Percentiles rank a stretch among this genome's conserved stretches.
These are phyloP conservation scores for Heliothis virescens DNA, from an alignment of 1,140 invertebrate species.

Conservation along the genomic window DNA sequence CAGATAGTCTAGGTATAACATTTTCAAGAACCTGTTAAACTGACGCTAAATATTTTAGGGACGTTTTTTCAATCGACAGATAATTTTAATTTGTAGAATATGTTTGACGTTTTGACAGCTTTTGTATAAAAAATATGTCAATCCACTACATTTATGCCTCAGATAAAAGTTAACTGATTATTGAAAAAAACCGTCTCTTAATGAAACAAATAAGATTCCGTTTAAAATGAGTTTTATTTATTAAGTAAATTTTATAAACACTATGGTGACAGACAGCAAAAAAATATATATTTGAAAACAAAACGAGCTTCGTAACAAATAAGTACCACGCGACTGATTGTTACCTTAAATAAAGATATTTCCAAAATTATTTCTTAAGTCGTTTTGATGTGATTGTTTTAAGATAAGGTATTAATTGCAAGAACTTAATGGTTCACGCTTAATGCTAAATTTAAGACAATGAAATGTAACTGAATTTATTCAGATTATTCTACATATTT, in stretches of 20 bases:
- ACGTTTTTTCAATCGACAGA: no score
- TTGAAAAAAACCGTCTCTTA: no score
- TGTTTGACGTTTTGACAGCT: no score
- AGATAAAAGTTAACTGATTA: no score
- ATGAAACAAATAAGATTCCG: neutral
- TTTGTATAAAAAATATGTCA: no score
- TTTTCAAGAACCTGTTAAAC: no score
- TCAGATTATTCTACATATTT: constrained; percentile 15
- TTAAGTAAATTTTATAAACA: neutral
- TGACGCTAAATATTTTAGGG: no score
- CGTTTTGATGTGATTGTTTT: constrained; percentile 50
- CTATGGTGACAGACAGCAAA: constrained; percentile 20
- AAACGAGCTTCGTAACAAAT: constrained; percentile 61
- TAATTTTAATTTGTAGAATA: no score
- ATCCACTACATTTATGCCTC: no score
- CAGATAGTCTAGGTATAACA: no score
- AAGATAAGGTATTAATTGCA: constrained; percentile 49
- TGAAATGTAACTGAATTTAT: constrained; percentile 18
- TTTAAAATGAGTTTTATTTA: neutral
- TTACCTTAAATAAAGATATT: constrained; percentile 58
- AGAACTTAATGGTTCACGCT: constrained; percentile 40
- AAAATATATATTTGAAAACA: constrained; percentile 25
- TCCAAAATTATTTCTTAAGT: constrained; percentile 50
- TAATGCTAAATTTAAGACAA: constrained; percentile 44
- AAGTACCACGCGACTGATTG: constrained; percentile 67